Conservation (phyloP, 2,888 invertebrate species). For the Uloborus plumipes region DNA sequence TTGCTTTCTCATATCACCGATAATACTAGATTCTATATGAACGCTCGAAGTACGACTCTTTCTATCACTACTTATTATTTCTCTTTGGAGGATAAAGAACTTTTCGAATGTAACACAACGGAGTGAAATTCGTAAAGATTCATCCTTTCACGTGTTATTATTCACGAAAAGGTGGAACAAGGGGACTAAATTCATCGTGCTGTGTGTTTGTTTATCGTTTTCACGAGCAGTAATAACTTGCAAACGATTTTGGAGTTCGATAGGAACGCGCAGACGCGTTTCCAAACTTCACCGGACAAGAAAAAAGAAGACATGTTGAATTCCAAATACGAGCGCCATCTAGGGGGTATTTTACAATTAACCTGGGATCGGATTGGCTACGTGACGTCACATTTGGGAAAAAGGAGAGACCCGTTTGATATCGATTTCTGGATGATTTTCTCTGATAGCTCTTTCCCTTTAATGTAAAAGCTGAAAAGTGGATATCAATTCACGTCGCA, state of each 20-base stretch:
- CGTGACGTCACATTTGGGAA: constrained; percentile 56
- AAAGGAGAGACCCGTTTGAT: constrained; percentile 32
- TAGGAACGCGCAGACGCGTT: constrained; percentile 19
- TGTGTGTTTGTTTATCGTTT: constrained; percentile 38
- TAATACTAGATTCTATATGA: no score
- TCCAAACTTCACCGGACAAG: constrained; percentile 15
- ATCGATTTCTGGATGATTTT: constrained; percentile 50
- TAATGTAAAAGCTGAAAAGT: constrained; percentile 1
- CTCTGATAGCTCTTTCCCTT: constrained; percentile 7
- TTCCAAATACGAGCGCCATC: constrained; percentile 40
- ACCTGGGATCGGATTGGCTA: constrained; percentile 1
- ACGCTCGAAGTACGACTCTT: no score
- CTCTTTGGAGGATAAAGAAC: neutral
- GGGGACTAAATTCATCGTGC: no score
- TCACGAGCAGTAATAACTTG: constrained; percentile 23
- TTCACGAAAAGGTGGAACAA: no score
- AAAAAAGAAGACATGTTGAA: constrained; percentile 41
- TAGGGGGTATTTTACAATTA: constrained; percentile 40
- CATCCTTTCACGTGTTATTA: no score
- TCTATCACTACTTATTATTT: neutral
- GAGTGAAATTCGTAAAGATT: no score
- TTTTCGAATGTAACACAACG: no score
- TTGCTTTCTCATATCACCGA: constrained; percentile 40
- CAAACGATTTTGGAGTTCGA: constrained; percentile 23
- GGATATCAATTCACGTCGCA: constrained; percentile 2